A percentile compares a stretch with the other conserved stretches of the same genome.
Evolutionary conservation across 1,140 invertebrate genomes (phyloP).

Genomic region (Eupeodes corollae): DNA sequence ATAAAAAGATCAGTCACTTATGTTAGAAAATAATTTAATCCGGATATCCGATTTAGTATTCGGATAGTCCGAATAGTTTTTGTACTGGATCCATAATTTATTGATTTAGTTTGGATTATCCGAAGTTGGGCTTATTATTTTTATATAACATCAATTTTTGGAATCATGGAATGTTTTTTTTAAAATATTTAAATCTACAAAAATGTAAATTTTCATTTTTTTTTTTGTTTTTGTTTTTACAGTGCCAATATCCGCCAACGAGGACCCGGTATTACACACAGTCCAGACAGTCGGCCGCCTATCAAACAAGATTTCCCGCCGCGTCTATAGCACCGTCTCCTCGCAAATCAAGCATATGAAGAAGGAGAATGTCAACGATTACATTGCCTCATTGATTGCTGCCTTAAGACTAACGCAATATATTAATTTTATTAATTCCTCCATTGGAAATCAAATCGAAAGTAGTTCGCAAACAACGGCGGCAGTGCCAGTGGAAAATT

Average conservation of each 20-base stretch:
- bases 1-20: too few species aligned
- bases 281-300: slow-evolving; percentile 57
- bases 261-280: slow-evolving; percentile 54
- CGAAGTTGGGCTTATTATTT: too few species aligned
- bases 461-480: too few species aligned
- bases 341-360: slow-evolving; percentile 46
- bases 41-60: too few species aligned
- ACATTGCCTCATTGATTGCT: slow-evolving; percentile 47
- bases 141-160: too few species aligned
- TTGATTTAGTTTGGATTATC: too few species aligned
- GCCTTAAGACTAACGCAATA: slow-evolving; percentile 50
- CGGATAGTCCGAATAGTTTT: too few species aligned
- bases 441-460: slow-evolving; percentile 34
- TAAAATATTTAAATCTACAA: too few species aligned
- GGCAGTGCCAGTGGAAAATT: too few species aligned
- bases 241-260: slow-evolving; percentile 46
- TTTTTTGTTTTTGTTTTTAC: slow-evolving; percentile 12
- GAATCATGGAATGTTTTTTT: too few species aligned
- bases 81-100: too few species aligned
- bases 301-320: slow-evolving; percentile 54
- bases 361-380: slow-evolving; percentile 47
- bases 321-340: slow-evolving; percentile 52
- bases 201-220: not conserved
- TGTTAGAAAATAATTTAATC: too few species aligned
- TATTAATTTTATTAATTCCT: slow-evolving; percentile 39